Percentiles rank a stretch among this genome's conserved stretches.
Evolutionary conservation across 1,140 invertebrate species (phyloP).

Genomic region (Eupeodes corollae): DNA sequence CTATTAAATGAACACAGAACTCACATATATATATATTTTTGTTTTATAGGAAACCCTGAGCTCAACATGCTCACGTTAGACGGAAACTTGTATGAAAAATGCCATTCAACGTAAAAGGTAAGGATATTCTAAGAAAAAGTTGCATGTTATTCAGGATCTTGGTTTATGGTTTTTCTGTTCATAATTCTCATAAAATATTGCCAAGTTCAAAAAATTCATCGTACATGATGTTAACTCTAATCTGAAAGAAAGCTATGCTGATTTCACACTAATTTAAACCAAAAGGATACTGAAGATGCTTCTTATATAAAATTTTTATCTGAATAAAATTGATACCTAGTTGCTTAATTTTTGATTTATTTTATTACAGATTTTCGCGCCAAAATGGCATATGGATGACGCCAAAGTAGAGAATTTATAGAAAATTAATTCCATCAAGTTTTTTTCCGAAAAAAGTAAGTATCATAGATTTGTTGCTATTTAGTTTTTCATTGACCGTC

Average conservation of each 20-base stretch:
- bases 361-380: too few species aligned
- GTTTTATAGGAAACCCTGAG: conserved; percentile 13
- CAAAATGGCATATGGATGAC: too few species aligned
- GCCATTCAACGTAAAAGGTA: conserved; percentile 18
- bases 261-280: conserved; percentile 17
- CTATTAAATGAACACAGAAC: neutral
- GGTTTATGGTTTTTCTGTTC: neutral
- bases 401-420: too few species aligned
- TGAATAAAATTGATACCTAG: too few species aligned
- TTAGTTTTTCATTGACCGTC: too few species aligned
- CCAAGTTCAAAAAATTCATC: neutral
- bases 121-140: neutral
- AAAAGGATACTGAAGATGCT: conserved; percentile 12
- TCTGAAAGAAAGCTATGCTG: conserved; percentile 16
- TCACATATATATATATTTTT: neutral
- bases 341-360: neutral
- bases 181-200: neutral
- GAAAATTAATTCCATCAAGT: too few species aligned
- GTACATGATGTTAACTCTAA: conserved; percentile 13
- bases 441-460: too few species aligned
- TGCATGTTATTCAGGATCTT: neutral
- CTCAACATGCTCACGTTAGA: conserved; percentile 29
- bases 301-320: too few species aligned
- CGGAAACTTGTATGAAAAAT: conserved; percentile 23
- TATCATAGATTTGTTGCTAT: too few species aligned